Base-by-base conservation (phyloP, 2,113 vertebrate species). In the Nesoenas mayeri region DNA sequence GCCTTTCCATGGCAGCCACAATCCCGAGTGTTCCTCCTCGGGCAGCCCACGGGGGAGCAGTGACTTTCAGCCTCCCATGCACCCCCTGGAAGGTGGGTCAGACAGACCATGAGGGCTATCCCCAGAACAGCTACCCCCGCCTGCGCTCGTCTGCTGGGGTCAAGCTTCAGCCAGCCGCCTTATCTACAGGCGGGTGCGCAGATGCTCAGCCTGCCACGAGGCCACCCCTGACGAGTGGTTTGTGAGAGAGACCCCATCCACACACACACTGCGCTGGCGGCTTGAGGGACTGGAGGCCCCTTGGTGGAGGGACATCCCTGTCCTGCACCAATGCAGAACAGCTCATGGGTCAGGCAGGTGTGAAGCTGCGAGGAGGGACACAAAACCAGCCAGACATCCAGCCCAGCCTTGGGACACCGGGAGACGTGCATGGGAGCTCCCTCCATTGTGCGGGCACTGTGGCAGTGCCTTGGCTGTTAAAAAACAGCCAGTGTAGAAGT, bases 141-240 rank as follows among this genome's bases (percentile, higher is more conserved):
- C 21, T 2, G 3, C 12, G 15, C 36, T 62, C 16, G 1, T 34
- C 66, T 0, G 0, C 60, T 16, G 3, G 1, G 57, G 57, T 72
- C 73, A 38, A 89, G 90, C 40, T 87, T 48, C 79, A 92, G 83
- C 54, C 47, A 6, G 16, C 29, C 4, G 6, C 67, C 40, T 62
- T 57, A 40, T 25, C 40, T 65, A 25, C 56, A 17, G 57, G 34
- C 0, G 8, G 47, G 44, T 0, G 0, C 4, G 3, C 0, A 0
- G n/a, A 25, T 0, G 1, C 36, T 31, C 36, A 5, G 12, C 24
- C 67, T 11, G 18, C 1, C 3, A 12, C 0, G 0, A 40, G 42
- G 48, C 40, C 11, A 8, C 3, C 60, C 44, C 34, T 20, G 2
- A 13, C 1, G n/a, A 13, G 36, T 21, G 4, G 36, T 56, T 16